Evolutionary conservation across 2,797 vertebrate genomes (phyloP).

Genomic region (Gallinago nigripennis): DNA sequence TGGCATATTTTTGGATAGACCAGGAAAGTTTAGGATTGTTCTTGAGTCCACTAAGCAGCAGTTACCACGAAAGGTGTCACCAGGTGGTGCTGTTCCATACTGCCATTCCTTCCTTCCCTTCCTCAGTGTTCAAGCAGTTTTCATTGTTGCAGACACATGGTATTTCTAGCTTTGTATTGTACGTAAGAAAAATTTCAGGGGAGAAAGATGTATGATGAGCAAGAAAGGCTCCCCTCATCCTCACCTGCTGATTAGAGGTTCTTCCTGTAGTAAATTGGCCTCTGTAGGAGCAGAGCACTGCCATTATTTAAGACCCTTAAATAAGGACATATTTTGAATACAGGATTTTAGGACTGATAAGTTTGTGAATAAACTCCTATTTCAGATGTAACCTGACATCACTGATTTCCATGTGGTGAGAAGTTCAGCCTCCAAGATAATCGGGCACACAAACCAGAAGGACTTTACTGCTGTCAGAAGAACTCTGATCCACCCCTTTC

Average conservation of each 20-base stretch:
- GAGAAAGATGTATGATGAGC: not conserved
- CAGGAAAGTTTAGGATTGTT: not conserved
- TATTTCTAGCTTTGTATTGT: not conserved
- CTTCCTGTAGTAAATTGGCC: not conserved
- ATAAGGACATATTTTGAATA: not conserved
- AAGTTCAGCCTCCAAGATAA: not conserved
- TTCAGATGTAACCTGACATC: not conserved
- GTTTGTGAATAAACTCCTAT: not conserved
- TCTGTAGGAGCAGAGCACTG: not conserved
- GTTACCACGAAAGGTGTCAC: not conserved
- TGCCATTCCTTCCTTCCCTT: not conserved
- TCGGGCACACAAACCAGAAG: not conserved
- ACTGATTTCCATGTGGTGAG: accelerated
- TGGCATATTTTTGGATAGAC: not conserved
- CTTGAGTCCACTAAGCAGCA: not conserved
- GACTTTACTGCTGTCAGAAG: not conserved
- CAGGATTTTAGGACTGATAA: not conserved
- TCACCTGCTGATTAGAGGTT: not conserved
- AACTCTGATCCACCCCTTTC: not conserved
- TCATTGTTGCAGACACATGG: accelerated
- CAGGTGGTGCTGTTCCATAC: not conserved
- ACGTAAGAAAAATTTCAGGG: not conserved
- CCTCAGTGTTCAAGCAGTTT: not conserved
- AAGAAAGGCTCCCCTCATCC: not conserved
- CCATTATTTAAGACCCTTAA: not conserved